Evolutionary conservation across 1,140 invertebrate genomes (phyloP).

Genomic region (Polypedilum vanderplanki): DNA sequence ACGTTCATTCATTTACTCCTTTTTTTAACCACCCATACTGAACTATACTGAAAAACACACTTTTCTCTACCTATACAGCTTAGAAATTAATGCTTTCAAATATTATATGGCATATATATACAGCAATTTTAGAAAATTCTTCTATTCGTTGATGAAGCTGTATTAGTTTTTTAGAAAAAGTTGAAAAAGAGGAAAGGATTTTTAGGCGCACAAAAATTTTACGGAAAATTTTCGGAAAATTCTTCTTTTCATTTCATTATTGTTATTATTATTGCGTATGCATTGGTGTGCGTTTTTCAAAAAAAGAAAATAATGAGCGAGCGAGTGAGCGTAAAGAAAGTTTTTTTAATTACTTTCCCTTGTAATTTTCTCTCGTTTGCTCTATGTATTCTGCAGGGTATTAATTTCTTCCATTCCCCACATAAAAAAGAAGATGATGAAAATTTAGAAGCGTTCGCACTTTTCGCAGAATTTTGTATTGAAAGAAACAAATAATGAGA

Average conservation of each 20-base stretch:
- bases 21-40: too few relatives aligned
- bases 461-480: not conserved
- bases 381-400: constrained; percentile 1
- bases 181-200: not conserved
- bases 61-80: not conserved
- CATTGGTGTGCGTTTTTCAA: constrained; percentile 24
- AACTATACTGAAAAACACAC: too few relatives aligned
- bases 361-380: constrained; percentile 7
- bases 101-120: not conserved
- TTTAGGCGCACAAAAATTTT: constrained; percentile 12
- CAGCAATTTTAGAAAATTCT: constrained; percentile 23
- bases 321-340: not conserved
- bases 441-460: constrained; percentile 3
- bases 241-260: constrained; percentile 7
- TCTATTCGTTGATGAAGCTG: constrained; percentile 18
- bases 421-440: not conserved
- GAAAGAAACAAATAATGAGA: constrained; percentile 12
- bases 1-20: too few relatives aligned
- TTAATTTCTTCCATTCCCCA: not conserved
- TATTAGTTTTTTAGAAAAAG: constrained; percentile 26
- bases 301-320: not conserved
- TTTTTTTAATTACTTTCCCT: constrained; percentile 25
- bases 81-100: constrained; percentile 21
- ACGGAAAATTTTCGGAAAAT: constrained; percentile 27
- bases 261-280: not conserved